phyloP scores from a whole-genome alignment of 2,888 invertebrate genomes.

The Lycia hirtaria region DNA sequence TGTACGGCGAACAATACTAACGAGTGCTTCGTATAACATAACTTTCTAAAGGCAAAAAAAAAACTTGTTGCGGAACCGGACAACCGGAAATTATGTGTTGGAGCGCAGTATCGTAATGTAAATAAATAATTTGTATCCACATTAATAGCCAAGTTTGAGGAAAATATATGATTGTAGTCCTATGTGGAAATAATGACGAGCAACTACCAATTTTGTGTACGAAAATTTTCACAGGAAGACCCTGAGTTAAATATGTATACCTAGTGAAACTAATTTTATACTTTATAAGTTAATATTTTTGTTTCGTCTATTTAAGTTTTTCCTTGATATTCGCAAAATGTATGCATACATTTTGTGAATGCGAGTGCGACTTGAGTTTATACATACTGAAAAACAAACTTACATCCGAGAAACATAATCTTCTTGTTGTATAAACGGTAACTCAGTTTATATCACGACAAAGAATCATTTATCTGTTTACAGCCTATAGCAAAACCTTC shows the following conservation, averaged over 20 bases:
- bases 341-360: too few relatives aligned
- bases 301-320: too few relatives aligned
- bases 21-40: constrained; percentile 35
- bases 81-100: constrained; percentile 45
- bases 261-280: too few relatives aligned
- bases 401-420: too few relatives aligned
- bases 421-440: too few relatives aligned
- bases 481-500: neutral
- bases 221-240: neutral
- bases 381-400: too few relatives aligned
- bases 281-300: too few relatives aligned
- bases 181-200: neutral
- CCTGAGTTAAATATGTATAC: neutral
- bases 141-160: constrained; percentile 27
- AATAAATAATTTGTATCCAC: constrained; percentile 22
- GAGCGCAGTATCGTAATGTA: constrained; percentile 36
- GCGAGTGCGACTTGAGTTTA: too few relatives aligned
- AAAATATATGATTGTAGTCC: constrained; percentile 18
- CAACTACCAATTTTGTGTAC: neutral
- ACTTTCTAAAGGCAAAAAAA: constrained; percentile 57
- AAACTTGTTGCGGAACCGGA: constrained; percentile 52
- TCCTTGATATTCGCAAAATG: too few relatives aligned
- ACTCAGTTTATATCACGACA: too few relatives aligned
- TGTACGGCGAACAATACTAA: constrained; percentile 48
- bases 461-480: neutral